Base-by-base conservation (phyloP, 2,113 vertebrate species). In the Pelobates fuscus region DNA sequence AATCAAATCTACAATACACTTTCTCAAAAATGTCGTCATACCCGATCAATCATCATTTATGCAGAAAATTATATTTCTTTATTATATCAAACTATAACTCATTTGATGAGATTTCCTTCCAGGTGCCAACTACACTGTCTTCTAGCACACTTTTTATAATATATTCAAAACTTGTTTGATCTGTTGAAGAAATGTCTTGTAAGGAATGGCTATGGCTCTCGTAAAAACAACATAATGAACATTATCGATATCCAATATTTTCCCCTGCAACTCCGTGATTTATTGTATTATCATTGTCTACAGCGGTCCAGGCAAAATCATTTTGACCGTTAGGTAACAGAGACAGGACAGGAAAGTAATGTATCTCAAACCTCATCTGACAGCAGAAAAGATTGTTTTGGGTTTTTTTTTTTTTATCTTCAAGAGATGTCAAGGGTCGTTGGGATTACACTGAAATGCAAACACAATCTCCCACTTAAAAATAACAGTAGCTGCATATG, bases 191-290 rank as follows among this genome's bases (percentile, higher is more conserved):
- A 37, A 37, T 37, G 32, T 37, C 10, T 37, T 5, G 10, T 37
- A 37, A 37, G 32, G 32, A 37, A 37, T 10, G 32, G 32, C 32
- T 37, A 37, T 10, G 32, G 32, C 10, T 59, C 43, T 23, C 60
- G 58, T 61, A 71, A 71, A 71, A 60, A 29, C 69, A 71, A 58
- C 69, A 71, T 71, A 60, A 71, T 71, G 57, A 29, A 61, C 25
- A 71, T 44, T 71, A 71, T 71, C 29, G 69, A 71, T 71, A 71
- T 61, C 69, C 55, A 60, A 58, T 71, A 71, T 71, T 60, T 10
- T 10, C 32, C 67, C 67, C 54, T 57, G 30, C 14, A 71, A 58
- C 55, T 46, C n/a, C 15, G 27, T 71, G 69, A 71, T 71, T 71
- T 71, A 71, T 71, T 27, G 57, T 44, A 61, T 60, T 71, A 71